phyloP scores from a whole-genome alignment of 2,888 invertebrate species.

The Scrobipalpa costella region DNA sequence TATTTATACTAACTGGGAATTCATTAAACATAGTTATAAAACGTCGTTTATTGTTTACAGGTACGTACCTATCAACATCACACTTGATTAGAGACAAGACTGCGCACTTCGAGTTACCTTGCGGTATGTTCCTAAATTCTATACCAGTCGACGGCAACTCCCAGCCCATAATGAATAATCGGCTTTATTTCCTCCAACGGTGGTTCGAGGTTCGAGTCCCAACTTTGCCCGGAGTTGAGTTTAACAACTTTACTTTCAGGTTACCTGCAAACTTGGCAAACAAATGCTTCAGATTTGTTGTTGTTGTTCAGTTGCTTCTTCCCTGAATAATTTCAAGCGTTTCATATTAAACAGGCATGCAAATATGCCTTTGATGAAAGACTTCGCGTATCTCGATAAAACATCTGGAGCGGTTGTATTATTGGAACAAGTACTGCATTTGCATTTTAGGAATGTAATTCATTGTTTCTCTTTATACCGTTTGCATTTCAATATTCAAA shows the following conservation, averaged over 20 bases:
- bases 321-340: slow-evolving; percentile 26
- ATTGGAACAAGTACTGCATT: not conserved
- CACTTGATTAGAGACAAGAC: not conserved
- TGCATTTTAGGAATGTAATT: not conserved
- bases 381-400: slow-evolving; percentile 10
- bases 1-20: not conserved
- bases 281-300: slow-evolving; percentile 28
- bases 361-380: slow-evolving; percentile 21
- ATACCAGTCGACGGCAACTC: not conserved
- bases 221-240: slow-evolving; percentile 17
- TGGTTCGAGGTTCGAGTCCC: slow-evolving; percentile 3
- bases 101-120: not conserved
- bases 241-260: slow-evolving; percentile 29
- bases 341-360: slow-evolving; percentile 24
- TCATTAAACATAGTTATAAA: not conserved
- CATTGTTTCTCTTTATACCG: not conserved
- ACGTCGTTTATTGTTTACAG: slow-evolving; percentile 13
- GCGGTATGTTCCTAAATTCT: slow-evolving; percentile 12
- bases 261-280: slow-evolving; percentile 26
- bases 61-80: slow-evolving; percentile 1
- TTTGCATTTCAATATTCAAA: not conserved
- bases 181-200: slow-evolving; percentile 20
- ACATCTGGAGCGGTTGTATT: slow-evolving; percentile 7
- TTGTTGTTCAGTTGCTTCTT: slow-evolving; percentile 28
- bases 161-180: slow-evolving; percentile 28